Conservation (phyloP, 2,113 vertebrate species). For the Odocoileus virginianus region DNA sequence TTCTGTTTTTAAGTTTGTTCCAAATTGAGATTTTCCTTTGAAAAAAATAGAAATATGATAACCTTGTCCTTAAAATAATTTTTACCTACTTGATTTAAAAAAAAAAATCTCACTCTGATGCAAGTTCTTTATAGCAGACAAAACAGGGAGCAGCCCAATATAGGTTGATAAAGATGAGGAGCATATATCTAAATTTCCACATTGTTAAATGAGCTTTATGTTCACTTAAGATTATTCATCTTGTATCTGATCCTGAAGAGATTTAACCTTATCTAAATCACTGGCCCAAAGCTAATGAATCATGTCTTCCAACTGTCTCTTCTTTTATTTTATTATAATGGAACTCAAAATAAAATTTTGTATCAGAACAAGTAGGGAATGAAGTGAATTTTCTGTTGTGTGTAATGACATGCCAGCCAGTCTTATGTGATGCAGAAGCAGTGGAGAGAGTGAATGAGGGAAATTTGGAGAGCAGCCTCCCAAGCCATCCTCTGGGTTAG, state of each 20-base stretch:
- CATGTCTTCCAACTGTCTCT: constrained; percentile 56
- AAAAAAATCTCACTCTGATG: background rate
- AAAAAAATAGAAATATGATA: background rate
- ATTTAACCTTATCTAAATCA: constrained; percentile 70
- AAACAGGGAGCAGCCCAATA: background rate
- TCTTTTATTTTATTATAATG: constrained; percentile 70
- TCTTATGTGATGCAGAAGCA: background rate
- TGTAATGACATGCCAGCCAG: constrained; percentile 44
- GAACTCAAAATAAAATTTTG: constrained; percentile 59
- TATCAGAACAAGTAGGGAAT: constrained; percentile 68
- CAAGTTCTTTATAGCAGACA: background rate
- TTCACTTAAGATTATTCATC: constrained; percentile 40
- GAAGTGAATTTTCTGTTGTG: constrained; percentile 69
- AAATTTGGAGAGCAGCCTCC: background rate
- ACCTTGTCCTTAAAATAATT: background rate
- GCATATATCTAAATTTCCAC: background rate
- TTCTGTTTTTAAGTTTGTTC: constrained; percentile 38
- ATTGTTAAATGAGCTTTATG: constrained; percentile 25
- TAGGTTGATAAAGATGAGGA: background rate
- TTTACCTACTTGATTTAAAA: background rate
- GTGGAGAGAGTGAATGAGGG: background rate
- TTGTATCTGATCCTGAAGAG: constrained; percentile 62
- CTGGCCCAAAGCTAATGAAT: constrained; percentile 70
- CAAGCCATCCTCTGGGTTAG: constrained; percentile 13
- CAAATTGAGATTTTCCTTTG: constrained; percentile 37